These are phyloP conservation scores for Resseliella maxima DNA, from an alignment of 2,888 invertebrate species.

Conservation along the genomic window DNA sequence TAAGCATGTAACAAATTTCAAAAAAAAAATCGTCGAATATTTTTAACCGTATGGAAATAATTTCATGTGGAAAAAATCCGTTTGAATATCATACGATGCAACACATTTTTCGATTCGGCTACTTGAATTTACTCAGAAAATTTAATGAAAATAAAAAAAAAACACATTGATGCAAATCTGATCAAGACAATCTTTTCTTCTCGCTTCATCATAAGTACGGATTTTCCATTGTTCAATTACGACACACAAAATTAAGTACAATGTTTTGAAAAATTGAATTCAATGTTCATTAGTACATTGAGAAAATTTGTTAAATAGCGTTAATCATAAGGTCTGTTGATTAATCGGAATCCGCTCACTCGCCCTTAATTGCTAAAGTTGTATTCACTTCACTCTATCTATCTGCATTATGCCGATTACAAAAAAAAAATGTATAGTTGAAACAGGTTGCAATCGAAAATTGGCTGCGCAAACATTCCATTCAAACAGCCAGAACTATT, in stretches of 20 bases:
- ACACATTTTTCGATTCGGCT: background rate
- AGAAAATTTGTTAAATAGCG: background rate
- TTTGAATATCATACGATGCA: background rate
- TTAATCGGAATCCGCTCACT: constrained; percentile 8
- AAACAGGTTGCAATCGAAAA: background rate
- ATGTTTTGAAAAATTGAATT: background rate
- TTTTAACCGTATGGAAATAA: background rate
- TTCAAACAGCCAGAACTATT: constrained; percentile 15
- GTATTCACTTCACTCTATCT: background rate
- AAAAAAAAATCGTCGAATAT: background rate
- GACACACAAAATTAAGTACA: background rate
- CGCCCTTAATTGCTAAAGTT: background rate
- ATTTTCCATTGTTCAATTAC: background rate
- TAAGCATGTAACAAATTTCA: background rate
- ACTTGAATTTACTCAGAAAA: background rate
- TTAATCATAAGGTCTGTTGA: constrained; percentile 4
- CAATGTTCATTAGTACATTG: background rate
- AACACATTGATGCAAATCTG: background rate
- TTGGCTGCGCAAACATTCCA: background rate
- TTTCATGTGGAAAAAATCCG: too few relatives aligned
- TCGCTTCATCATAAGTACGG: background rate
- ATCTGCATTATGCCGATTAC: background rate
- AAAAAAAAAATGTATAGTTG: too few relatives aligned
- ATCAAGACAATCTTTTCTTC: background rate
- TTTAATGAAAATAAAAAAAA: background rate